Evolutionary conservation across 2,888 invertebrate genomes (phyloP), one percentile per base, ranked within the genome.

Genomic region (Laspeyria flexula): DNA sequence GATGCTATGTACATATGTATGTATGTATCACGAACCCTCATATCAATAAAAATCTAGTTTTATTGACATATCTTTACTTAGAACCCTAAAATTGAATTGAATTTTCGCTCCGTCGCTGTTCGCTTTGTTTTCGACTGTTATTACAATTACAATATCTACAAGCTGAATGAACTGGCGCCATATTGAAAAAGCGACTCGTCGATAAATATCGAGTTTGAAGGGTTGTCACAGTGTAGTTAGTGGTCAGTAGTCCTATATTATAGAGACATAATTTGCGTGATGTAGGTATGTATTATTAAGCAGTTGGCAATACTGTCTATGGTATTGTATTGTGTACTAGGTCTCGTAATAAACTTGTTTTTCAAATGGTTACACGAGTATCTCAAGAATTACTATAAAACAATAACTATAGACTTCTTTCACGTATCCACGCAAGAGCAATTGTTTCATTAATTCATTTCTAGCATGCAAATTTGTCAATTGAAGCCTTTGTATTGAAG

Each of bases 71-170:
- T 33, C 25, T 52, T 29, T 37, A 45, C 52, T 41, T 41, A 35
- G 44, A 57, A 45, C 38, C 37, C 45, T 39, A 55, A 54, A 61
- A n/a, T n/a, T n/a, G n/a, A 53, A 56, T 48, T 59, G 42, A 60
- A 59, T 68, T 60, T 60, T 53, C 45, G 34, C 38, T 54, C 60
- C n/a, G n/a, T n/a, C n/a, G n/a, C n/a, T n/a, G n/a, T n/a, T n/a
- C n/a, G 10, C 51, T 44, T 54, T 68, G 43, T 35, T 42, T 35
- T 51, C 37, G 39, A 54, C 54, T 66, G 68, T 70, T 71, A 75
- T 73, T 65, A 69, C 62, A 64, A 71, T 75, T 67, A 73, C 67
- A 73, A 66, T 68, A 66, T 65, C 61, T 38, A 15, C 30, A 29
- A 29, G 9, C 41, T 34, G 55, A 61, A 68, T 58, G 60, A 58